Evolutionary conservation across 2,113 vertebrate genomes (phyloP), one percentile per base, ranked within the genome.

Genomic region (Pagrus major): DNA sequence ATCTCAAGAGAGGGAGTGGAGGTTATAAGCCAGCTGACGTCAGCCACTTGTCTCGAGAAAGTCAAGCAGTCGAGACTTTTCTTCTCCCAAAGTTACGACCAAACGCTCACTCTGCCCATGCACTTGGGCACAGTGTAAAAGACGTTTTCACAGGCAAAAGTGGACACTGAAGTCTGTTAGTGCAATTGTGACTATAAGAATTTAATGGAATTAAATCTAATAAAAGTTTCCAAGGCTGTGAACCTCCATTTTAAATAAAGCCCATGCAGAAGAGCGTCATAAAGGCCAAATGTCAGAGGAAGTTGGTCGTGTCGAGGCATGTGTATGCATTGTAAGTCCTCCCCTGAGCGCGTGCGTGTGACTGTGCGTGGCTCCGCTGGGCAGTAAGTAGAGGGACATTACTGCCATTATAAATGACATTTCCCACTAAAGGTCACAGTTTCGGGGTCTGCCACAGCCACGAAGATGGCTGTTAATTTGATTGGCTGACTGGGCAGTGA

Each of bases 391-490:
- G 73, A 86, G 49, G 71, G 87, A 89, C 85, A 90, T 89, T 86
- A 88, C 67, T 47, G 59, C 84, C 87, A 92, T 93, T 91, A 92
- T 83, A 88, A 89, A 88, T 90, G 90, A 88, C 89, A 92, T 93
- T 94, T 93, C 80, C 65, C 66, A 80, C 74, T 81, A 91, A 94
- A 94, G 86, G 89, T 93, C 92, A 92, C 23, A 66, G 72, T 83
- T 89, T 88, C 83, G 61, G 71, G 80, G 78, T 84, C 84, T 73
- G 77, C 66, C 79, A 80, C 78, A 65, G 81, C 76, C 2, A 6
- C 52, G 71, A 80, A 78, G 80, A 93, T 85, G 78, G 82, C 80
- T 70, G 78, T 85, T 93, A 88, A 93, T 94, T 80, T 91, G 93
- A 94, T 92, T 91, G 88, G 91, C 87, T 86, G 88, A 92, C 81